Evolutionary conservation across 2,113 vertebrate genomes (phyloP).

Genomic region (Mormyrus iriodes): DNA sequence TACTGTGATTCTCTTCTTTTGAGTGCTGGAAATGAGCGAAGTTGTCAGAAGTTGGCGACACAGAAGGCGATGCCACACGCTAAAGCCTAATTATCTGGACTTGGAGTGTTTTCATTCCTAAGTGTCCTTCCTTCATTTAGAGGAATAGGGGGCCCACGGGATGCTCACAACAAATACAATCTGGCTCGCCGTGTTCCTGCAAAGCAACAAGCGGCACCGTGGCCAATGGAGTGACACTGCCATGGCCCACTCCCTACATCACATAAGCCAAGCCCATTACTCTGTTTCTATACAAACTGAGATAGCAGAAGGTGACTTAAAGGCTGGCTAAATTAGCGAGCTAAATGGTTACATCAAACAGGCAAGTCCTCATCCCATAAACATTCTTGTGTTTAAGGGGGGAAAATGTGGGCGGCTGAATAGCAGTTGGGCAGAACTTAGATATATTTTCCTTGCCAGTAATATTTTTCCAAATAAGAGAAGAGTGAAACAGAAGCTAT

Average conservation of each 20-base stretch:
- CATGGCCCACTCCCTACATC: constrained; percentile 6
- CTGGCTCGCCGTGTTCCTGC: constrained; percentile 10
- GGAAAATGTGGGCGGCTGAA: background rate
- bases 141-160: constrained; percentile 19
- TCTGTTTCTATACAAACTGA: constrained; percentile 23
- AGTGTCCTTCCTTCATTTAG: constrained; percentile 36
- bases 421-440: background rate
- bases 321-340: constrained; percentile 36
- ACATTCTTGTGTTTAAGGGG: background rate
- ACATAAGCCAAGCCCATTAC: constrained; percentile 31
- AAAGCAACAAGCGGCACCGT: background rate
- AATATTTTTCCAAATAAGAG: background rate
- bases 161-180: constrained; percentile 29
- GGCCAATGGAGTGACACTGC: constrained; percentile 28
- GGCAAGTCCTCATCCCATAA: background rate
- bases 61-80: constrained; percentile 43
- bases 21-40: background rate
- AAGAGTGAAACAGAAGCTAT: background rate
- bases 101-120: constrained; percentile 26
- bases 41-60: constrained; percentile 15
- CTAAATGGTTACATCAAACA: constrained; percentile 30
- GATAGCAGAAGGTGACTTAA: constrained; percentile 38
- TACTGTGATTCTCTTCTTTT: background rate
- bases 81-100: constrained; percentile 55
- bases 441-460: background rate